Conservation (phyloP, 2,888 invertebrate species). For the Strigamia crassipes region DNA sequence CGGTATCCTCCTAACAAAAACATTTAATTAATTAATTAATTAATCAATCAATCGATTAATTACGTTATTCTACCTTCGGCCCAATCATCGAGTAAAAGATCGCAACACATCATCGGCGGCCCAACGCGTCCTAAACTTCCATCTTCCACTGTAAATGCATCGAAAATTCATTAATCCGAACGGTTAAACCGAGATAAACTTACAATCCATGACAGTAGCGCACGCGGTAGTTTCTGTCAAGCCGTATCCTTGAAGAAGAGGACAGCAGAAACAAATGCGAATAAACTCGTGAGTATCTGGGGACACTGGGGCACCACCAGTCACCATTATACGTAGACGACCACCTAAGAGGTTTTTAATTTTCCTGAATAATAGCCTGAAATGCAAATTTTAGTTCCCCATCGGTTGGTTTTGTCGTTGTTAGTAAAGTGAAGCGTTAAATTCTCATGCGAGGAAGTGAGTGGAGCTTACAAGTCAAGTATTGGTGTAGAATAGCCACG, state of each 20-base stretch:
- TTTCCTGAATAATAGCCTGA: constrained; percentile 68
- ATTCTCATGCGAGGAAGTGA: neutral
- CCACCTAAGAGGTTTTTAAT: constrained; percentile 83
- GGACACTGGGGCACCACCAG: constrained; percentile 93
- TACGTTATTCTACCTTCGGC: constrained; percentile 79
- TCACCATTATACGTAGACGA: constrained; percentile 80
- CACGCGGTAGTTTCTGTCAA: constrained; percentile 96
- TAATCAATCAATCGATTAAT: too few species aligned
- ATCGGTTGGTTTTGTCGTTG: neutral
- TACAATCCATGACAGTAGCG: constrained; percentile 64
- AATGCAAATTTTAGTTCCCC: constrained; percentile 50
- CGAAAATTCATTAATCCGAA: constrained; percentile 51
- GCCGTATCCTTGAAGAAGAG: constrained; percentile 92
- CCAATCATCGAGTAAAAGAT: constrained; percentile 88
- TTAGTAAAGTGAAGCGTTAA: constrained; percentile 16
- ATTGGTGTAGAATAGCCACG: constrained; percentile 63
- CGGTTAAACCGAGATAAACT: constrained; percentile 46
- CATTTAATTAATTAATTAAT: too few species aligned
- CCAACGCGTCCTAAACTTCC: constrained; percentile 83
- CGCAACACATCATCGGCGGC: constrained; percentile 80
- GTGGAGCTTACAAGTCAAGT: constrained; percentile 59
- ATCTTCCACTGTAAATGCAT: constrained; percentile 64
- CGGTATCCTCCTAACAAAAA: constrained; percentile 72
- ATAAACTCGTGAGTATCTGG: constrained; percentile 95
- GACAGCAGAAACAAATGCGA: constrained; percentile 85